Evolutionary conservation across 2,113 vertebrate species (phyloP), one percentile per base, ranked within the genome.

Genomic region (Marmota monax): DNA sequence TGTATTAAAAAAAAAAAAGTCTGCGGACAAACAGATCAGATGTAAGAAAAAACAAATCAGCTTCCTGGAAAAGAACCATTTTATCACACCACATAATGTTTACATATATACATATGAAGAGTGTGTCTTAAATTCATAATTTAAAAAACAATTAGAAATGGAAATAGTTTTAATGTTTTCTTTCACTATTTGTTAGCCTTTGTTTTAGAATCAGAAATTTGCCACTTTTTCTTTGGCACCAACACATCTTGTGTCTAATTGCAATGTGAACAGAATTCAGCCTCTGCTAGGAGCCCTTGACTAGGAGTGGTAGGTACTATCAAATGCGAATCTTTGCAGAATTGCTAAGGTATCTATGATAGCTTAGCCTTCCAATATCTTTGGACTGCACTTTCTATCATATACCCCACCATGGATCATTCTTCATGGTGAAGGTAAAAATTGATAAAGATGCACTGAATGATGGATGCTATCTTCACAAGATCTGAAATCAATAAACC

Each of bases 121-220:
- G 8, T 27, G 2, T 27, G 63, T 78, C n/a, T 42, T 69, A 93
- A 91, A 77, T 58, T 74, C 51, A 94, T 42, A 93, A 32, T 32
- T 93, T 34, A 61, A 13, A 86, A n/a, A 65, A n/a, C 34, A 67
- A 2, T 48, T 69, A 79, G 90, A 93, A 85, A 53, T 69, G 53
- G 16, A 80, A 90, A 89, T 25, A 77, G n/a, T 88, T 18, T 48
- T 23, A 73, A 67, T 27, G 56, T 80, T 94, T 86, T 89, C 17
- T 89, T 76, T 93, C 25, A 88, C 20, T 82, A 53, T 70, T 69
- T 14, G 34, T 76, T 92, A 34, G 51, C 32, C 95, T 92, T 58
- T 93, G 61, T 79, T 92, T 80, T 74, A 23, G 20, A 90, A 13
- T 27, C 79, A 90, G 74, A 92, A 42, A 65, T 72, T 20, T 76